Evolutionary conservation across 2,113 vertebrate species (phyloP), one percentile per base, ranked within the genome.

Genomic region (Pipa parva): DNA sequence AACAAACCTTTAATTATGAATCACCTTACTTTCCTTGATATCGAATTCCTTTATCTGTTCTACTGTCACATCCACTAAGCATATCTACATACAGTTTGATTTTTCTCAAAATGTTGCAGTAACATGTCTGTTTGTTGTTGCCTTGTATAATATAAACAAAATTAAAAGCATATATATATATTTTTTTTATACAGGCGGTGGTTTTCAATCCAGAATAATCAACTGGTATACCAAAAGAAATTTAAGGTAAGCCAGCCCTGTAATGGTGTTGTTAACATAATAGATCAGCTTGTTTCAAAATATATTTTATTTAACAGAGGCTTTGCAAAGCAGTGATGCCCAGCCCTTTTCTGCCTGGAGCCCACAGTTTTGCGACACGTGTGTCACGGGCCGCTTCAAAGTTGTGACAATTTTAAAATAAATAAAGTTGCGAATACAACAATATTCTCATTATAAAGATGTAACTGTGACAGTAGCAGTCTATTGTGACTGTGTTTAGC

Each of bases 161-260:
- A 26, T 36, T 15, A 24, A 52, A 2, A 26, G 2, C 15, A 18
- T 13, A 5, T 4, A 59, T 59, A 5, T 18, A 13, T 60, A 31
- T 17, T 20, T 11, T 79, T 20, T 78, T 91, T 87, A 58, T 78
- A 73, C 85, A 99, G 97, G 84, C 93, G 97, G 76, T 99, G 97
- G 95, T 99, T 99, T 84, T 97, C 97, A 55, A 98, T 99, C 86
- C 97, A 99, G 79, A 99, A 98, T 82, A 98, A 97, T 85, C 97
- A 99, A 77, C 88, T 99, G 50, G 97, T 99, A 73, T 99, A 99
- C 84, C 97, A 97, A 91, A 99, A 99, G 85, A 99, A 97, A 73
- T 98, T 98, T 78, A 98, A 96, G 94, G 97, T 99, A 83, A 59
- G 91, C 80, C 33, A 36, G 2, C 2, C 15, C 33, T 36, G 33